A percentile compares a stretch with the other conserved stretches of the same genome.
These are phyloP conservation scores for Ciconia stormi DNA, from an alignment of 2,113 vertebrate genomes.

Conservation along the genomic window DNA sequence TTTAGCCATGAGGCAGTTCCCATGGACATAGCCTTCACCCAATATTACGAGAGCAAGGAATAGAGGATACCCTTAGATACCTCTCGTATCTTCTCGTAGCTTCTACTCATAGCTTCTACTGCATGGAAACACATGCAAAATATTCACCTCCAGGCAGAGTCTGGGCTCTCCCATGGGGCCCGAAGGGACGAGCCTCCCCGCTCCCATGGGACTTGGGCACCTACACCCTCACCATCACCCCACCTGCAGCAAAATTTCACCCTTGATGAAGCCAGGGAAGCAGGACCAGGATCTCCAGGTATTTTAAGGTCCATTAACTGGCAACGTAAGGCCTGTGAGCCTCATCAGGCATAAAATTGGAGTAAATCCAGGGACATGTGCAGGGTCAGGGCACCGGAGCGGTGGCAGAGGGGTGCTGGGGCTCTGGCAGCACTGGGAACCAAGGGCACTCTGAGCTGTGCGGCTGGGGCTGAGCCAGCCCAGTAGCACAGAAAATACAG, in stretches of 20 bases:
- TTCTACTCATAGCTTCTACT: neutral
- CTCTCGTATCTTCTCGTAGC: too few relatives aligned
- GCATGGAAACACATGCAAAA: neutral
- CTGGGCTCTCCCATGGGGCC: neutral
- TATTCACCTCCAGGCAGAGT: neutral
- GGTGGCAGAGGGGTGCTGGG: neutral
- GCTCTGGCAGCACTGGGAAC: neutral
- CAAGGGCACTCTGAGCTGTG: neutral
- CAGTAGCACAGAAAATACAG: neutral
- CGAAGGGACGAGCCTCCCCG: fast-evolving
- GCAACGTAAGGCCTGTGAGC: neutral
- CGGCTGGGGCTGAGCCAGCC: neutral
- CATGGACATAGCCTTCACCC: fast-evolving
- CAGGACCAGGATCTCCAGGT: neutral
- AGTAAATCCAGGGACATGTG: neutral
- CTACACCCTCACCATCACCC: neutral
- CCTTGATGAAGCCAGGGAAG: neutral
- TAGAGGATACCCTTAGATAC: neutral
- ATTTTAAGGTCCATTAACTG: neutral
- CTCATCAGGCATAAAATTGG: neutral
- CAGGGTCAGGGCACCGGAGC: neutral
- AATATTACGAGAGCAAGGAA: neutral
- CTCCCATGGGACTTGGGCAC: neutral
- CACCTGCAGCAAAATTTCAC: neutral
- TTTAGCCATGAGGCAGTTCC: neutral